Conservation (phyloP, 2,888 invertebrate genomes). For the Isoperla grammatica region DNA sequence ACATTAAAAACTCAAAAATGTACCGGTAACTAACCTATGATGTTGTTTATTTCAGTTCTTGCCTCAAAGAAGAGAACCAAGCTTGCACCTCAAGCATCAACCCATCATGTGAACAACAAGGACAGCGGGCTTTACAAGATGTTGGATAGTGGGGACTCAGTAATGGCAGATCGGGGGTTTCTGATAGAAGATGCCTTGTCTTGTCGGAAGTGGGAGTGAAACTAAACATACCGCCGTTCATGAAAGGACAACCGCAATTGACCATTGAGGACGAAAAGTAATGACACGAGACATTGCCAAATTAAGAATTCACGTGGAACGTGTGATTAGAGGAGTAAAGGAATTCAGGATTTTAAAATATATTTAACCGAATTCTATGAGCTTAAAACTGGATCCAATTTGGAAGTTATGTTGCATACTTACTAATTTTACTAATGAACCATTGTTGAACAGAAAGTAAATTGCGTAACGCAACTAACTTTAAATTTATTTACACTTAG, state of each 20-base stretch:
- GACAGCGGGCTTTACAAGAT: conserved; percentile 25
- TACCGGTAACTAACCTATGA: no score
- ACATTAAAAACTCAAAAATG: no score
- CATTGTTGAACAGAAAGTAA: background rate
- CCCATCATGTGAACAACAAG: no score
- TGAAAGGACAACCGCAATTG: background rate
- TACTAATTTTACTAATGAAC: conserved; percentile 6
- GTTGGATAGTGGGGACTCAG: conserved; percentile 27
- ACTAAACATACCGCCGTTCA: conserved; percentile 29
- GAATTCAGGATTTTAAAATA: conserved; percentile 24
- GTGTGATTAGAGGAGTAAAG: conserved; percentile 30
- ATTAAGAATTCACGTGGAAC: conserved; percentile 30
- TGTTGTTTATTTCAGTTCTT: no score
- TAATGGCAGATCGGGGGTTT: conserved; percentile 34
- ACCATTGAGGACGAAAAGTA: conserved; percentile 8
- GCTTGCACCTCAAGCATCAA: no score
- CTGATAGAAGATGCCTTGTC: conserved; percentile 28
- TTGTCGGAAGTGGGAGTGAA: conserved; percentile 21
- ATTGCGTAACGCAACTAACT: no score
- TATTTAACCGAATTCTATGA: conserved; percentile 5
- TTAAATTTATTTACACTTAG: no score
- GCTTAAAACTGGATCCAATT: conserved; percentile 11
- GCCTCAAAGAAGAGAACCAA: no score
- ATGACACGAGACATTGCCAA: conserved; percentile 26
- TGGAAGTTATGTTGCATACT: conserved; percentile 17